Evolutionary conservation across 2,797 vertebrate species (phyloP).

Genomic region (Choloepus didactylus): DNA sequence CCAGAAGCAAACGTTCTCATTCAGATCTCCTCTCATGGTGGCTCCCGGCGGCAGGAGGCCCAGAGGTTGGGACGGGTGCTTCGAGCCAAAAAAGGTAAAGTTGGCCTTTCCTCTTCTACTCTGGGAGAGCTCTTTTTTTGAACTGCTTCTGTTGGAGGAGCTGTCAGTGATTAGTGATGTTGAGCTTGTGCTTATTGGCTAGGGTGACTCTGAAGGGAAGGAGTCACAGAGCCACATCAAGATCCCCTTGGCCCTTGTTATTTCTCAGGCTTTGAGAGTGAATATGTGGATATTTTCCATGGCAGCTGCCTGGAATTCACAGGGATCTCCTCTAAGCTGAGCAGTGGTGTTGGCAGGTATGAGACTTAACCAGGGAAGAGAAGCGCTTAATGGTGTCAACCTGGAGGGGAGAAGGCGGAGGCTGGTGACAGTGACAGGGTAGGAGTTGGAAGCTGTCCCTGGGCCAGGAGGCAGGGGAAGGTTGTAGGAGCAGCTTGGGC

Average conservation of each 20-base stretch:
- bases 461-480: not conserved
- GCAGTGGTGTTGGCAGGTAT: not conserved
- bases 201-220: not conserved
- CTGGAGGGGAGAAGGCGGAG: not conserved
- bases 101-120: not conserved
- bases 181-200: not conserved
- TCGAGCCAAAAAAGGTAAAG: slow-evolving; percentile 97
- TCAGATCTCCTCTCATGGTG: slow-evolving; percentile 98
- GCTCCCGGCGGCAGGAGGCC: slow-evolving; percentile 97
- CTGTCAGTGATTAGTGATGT: not conserved
- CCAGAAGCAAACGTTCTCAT: slow-evolving; percentile 98
- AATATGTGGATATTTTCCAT: not conserved
- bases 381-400: no score
- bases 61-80: slow-evolving; percentile 97
- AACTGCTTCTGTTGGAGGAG: not conserved
- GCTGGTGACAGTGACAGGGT: not conserved
- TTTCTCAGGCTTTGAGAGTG: not conserved
- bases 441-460: not conserved
- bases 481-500: not conserved
- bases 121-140: not conserved
- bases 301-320: not conserved
- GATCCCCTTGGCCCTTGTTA: not conserved
- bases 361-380: not conserved
- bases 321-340: not conserved
- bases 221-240: not conserved